Conservation (phyloP, 1,140 invertebrate species). For the Lepidurus apus region DNA sequence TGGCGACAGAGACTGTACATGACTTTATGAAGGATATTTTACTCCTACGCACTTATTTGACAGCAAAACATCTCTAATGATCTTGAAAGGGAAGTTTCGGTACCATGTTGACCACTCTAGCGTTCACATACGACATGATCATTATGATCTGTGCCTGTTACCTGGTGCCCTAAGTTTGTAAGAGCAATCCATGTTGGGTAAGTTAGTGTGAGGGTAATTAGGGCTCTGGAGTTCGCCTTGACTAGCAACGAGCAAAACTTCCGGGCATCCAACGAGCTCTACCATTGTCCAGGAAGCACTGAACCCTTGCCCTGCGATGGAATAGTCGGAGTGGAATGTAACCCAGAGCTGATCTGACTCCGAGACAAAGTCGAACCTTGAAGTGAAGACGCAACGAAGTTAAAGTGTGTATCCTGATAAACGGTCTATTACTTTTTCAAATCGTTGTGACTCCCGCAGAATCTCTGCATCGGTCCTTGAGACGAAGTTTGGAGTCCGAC, state of each 20-base stretch:
- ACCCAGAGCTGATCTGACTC: conserved; percentile 53
- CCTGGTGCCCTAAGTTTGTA: conserved; percentile 58
- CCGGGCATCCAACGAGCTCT: conserved; percentile 59
- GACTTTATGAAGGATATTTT: too few relatives aligned
- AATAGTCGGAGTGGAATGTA: conserved; percentile 65
- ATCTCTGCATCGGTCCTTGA: conserved; percentile 36
- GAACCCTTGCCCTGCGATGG: conserved; percentile 59
- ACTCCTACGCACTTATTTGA: too few relatives aligned
- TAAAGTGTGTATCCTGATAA: conserved; percentile 30
- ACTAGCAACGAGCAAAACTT: conserved; percentile 40
- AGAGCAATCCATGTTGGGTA: conserved; percentile 60
- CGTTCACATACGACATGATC: too few relatives aligned
- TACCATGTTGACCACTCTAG: too few relatives aligned
- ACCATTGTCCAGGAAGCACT: conserved; percentile 59
- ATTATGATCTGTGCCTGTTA: conserved; percentile 34
- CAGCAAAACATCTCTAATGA: too few relatives aligned
- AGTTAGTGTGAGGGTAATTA: conserved; percentile 61
- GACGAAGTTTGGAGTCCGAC: conserved; percentile 50
- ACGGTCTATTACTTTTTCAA: conserved; percentile 40
- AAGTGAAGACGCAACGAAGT: conserved; percentile 24
- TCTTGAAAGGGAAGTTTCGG: too few relatives aligned
- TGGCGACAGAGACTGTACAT: too few relatives aligned
- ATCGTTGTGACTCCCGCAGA: conserved; percentile 39
- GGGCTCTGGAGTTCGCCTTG: conserved; percentile 49
- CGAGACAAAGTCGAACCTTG: conserved; percentile 57